Evolutionary conservation across 2,888 invertebrate genomes (phyloP).

Genomic region (Calliphora vomitoria): DNA sequence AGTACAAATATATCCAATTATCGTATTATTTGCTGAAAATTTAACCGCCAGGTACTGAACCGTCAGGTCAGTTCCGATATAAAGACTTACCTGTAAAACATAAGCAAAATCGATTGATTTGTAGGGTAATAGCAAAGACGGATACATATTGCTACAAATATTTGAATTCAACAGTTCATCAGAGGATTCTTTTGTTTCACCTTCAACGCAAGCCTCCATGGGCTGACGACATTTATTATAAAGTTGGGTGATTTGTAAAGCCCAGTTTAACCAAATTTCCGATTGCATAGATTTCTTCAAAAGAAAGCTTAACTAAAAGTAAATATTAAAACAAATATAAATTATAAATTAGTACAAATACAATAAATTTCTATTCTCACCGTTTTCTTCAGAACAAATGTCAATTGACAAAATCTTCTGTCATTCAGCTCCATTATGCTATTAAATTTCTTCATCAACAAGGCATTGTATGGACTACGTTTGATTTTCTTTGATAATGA

Average conservation of each 20-base stretch:
- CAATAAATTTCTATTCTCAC: conserved; percentile 72
- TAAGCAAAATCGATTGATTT: conserved; percentile 90
- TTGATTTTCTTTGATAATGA: conserved; percentile 82
- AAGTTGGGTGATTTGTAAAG: conserved; percentile 80
- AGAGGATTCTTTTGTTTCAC: conserved; percentile 47
- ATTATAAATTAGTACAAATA: too few species aligned
- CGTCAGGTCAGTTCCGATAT: too few species aligned
- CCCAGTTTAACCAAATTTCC: conserved; percentile 81
- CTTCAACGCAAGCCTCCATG: conserved; percentile 53
- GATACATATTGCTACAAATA: conserved; percentile 91
- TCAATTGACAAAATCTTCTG: conserved; percentile 81
- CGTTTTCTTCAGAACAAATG: conserved; percentile 82
- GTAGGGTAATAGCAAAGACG: conserved; percentile 88
- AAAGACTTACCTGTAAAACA: conserved; percentile 88
- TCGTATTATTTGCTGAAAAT: too few species aligned
- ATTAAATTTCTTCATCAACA: conserved; percentile 80
- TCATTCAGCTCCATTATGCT: conserved; percentile 81
- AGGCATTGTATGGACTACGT: conserved; percentile 83
- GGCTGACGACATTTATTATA: conserved; percentile 81
- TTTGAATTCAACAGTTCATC: conserved; percentile 80
- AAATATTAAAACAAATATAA: not conserved
- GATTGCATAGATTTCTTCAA: conserved; percentile 81
- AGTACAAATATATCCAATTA: too few species aligned
- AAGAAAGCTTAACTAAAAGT: conserved; percentile 78
- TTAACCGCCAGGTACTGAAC: too few species aligned